Evolutionary conservation across 2,113 vertebrate genomes (phyloP), one percentile per base, ranked within the genome.

Genomic region (Peromyscus californicus): DNA sequence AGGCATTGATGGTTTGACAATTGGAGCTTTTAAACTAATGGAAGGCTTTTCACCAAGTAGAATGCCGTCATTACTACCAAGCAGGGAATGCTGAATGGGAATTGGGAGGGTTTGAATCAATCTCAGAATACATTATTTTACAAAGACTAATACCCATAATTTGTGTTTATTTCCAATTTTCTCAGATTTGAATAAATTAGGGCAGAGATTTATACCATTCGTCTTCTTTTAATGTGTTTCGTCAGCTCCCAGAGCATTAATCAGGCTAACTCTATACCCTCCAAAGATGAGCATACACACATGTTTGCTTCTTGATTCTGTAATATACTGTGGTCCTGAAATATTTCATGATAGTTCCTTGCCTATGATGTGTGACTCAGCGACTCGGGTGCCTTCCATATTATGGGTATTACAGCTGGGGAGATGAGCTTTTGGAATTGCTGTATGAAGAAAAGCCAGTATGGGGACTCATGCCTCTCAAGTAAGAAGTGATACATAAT

Each of bases 1-100:
- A 90, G 94, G 90, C 1, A 0, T 85, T 94, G 96, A 98, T 97
- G 92, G 92, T 95, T 97, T 90, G 92, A 97, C 97, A 98, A 97
- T 96, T 95, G 93, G 80, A 97, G 95, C 96, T 98, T 98, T 98
- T 97, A 98, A 97, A 95, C 87, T 96, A 97, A 98, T 96, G 92
- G 95, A 97, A 92, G 91, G 89, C 93, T 98, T 97, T 97, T 97
- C 97, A 39, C 93, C 86, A 96, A 92, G 72, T 78, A 97, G 79
- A 96, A 96, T 95, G 95, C 93, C 86, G 84, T 98, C 90, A 92
- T 97, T 97, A 94, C 95, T 72, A 87, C 74, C 79, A 42, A 96
- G 76, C 51, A 80, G 67, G 79, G 78, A 93, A 78, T 93, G 42
- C 51, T 93, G 93, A 96, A 96, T 95, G 79, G 89, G 89, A 97